Percentiles rank a stretch among this genome's conserved stretches.
These are phyloP conservation scores for Tupaia chinensis DNA, from an alignment of 2,113 vertebrate genomes.

Conservation along the genomic window DNA sequence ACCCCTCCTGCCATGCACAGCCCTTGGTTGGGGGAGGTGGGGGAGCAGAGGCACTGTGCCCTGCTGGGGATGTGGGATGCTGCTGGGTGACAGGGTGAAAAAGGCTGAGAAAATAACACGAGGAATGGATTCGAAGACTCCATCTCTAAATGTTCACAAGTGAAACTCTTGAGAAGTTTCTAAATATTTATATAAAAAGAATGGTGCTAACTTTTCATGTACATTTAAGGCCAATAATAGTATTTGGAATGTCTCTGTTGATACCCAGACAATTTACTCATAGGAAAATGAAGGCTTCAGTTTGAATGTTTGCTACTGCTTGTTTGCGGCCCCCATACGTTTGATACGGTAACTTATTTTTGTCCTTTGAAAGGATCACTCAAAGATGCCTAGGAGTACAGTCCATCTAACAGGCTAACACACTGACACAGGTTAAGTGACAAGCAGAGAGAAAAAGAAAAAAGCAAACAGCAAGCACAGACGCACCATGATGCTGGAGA, in stretches of 20 bases:
- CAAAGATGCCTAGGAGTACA: not conserved
- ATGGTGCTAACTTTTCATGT: not conserved
- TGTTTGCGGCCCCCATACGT: not conserved
- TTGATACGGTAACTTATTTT: conserved; percentile 41
- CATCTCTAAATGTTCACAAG: not conserved
- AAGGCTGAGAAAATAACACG: not conserved
- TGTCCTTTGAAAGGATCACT: conserved; percentile 32
- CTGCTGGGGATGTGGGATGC: not conserved
- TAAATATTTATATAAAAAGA: conserved; percentile 24
- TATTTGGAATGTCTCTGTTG: conserved; percentile 1
- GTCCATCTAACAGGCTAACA: not conserved
- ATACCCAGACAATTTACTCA: conserved; percentile 23
- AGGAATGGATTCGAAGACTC: not conserved
- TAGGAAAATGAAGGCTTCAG: conserved; percentile 16
- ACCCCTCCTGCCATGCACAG: not conserved
- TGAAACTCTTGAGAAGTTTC: not conserved
- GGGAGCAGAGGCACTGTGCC: not conserved
- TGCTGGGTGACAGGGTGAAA: not conserved
- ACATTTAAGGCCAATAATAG: conserved; percentile 18
- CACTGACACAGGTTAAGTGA: not conserved
- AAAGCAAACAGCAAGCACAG: not conserved
- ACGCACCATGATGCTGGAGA: not conserved
- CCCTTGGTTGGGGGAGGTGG: too few species aligned
- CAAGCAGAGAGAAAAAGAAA: conserved; percentile 5
- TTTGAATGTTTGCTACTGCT: conserved; percentile 22